phyloP scores from a whole-genome alignment of 2,797 vertebrate genomes.

The Limosa lapponica region DNA sequence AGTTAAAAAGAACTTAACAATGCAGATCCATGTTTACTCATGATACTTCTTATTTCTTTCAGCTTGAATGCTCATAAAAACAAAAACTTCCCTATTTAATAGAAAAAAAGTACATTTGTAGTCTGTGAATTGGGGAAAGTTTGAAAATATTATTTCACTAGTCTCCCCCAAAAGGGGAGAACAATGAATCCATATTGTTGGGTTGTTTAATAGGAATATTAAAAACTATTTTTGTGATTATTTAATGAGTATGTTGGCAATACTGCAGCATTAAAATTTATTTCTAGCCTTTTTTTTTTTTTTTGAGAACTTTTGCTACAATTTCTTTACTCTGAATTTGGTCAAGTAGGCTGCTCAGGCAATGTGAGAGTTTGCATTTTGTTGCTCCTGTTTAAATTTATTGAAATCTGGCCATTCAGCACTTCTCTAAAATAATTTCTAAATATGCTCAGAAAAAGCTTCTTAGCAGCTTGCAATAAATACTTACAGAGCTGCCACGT shows the following conservation, averaged over 20 bases:
- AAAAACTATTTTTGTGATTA: not conserved
- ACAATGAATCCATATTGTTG: not conserved
- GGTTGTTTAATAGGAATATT: not conserved
- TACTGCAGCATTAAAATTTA: not conserved
- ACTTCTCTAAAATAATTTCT: constrained; percentile 38
- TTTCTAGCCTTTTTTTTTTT: not conserved
- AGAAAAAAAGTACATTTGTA: not conserved
- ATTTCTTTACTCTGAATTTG: not conserved
- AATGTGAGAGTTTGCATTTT: not conserved
- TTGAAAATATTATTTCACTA: not conserved
- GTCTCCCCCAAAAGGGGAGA: not conserved
- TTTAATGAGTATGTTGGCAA: not conserved
- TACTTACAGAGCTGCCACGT: constrained; percentile 10
- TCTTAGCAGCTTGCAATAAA: constrained; percentile 33
- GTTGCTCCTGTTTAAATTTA: constrained; percentile 23
- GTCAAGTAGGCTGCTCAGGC: not conserved
- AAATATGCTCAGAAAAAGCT: constrained; percentile 52
- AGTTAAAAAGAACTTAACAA: not conserved
- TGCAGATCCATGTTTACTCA: not conserved
- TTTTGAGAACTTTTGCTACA: not conserved
- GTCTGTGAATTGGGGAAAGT: not conserved
- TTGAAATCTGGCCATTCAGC: constrained; percentile 34
- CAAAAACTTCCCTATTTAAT: not conserved
- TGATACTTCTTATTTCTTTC: not conserved
- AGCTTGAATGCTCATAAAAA: not conserved